These are phyloP conservation scores for Calameuta pallipes DNA, from an alignment of 2,888 invertebrate genomes.

Conservation along the genomic window DNA sequence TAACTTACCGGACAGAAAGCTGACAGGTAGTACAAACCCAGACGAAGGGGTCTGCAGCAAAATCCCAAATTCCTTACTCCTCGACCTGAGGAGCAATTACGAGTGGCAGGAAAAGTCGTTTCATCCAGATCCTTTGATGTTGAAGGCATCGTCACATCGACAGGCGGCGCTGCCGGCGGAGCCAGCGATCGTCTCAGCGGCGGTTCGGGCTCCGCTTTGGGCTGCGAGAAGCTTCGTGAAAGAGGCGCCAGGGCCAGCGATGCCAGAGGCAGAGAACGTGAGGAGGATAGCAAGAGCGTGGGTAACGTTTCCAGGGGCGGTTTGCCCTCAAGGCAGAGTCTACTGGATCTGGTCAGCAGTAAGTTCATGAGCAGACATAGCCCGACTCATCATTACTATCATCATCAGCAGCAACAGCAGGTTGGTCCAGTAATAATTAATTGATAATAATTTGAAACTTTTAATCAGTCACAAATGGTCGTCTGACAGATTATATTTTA, in stretches of 20 bases:
- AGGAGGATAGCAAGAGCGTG: constrained; percentile 60
- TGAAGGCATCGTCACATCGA: constrained; percentile 44
- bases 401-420: constrained; percentile 51
- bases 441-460: background rate
- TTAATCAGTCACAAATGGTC: background rate
- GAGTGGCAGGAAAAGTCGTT: background rate
- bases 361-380: constrained; percentile 61
- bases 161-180: constrained; percentile 39
- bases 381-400: constrained; percentile 60
- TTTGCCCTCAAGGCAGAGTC: constrained; percentile 59
- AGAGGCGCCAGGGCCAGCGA: constrained; percentile 40
- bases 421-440: constrained; percentile 6
- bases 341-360: constrained; percentile 61
- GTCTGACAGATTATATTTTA: background rate
- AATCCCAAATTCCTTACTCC: background rate
- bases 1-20: background rate
- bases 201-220: constrained; percentile 52
- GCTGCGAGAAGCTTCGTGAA: constrained; percentile 47
- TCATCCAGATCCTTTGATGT: constrained; percentile 4
- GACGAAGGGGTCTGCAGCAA: background rate
- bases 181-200: constrained; percentile 48
- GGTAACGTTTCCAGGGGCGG: constrained; percentile 57
- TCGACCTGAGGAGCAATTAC: background rate
- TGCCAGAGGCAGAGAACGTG: constrained; percentile 42
- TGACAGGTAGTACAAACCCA: background rate